These are phyloP conservation scores for Dasypus novemcinctus DNA, from an alignment of 2,113 vertebrate species.

Conservation along the genomic window DNA sequence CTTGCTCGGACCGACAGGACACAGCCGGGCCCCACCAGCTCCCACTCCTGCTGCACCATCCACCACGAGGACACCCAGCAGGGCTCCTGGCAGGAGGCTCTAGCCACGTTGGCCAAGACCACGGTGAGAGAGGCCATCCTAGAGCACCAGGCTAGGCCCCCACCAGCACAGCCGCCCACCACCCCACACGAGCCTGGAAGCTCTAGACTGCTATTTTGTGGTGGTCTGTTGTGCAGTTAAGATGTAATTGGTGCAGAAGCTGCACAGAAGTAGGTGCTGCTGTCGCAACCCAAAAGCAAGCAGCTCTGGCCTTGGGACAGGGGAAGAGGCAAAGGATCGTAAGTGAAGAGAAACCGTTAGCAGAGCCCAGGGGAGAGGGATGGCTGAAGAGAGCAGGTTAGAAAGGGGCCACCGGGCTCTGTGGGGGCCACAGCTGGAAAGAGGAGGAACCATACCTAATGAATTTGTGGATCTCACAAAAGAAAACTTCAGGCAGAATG, in stretches of 20 bases:
- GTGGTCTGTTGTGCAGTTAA: neutral
- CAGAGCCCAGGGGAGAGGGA: no score
- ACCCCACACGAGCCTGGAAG: neutral
- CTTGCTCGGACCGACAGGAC: neutral
- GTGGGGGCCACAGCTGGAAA: no score
- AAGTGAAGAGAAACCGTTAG: neutral
- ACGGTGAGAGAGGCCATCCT: neutral
- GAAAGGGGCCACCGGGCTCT: no score
- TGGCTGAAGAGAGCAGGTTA: no score
- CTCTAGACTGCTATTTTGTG: no score
- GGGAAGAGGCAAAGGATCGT: neutral
- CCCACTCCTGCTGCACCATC: neutral
- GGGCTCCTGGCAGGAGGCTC: neutral
- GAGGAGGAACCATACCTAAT: no score
- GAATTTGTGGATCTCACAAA: no score
- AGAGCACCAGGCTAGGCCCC: neutral
- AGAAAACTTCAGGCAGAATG: no score
- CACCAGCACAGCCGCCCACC: neutral
- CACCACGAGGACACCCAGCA: neutral
- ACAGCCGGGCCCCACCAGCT: neutral
- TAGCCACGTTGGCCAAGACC: no score
- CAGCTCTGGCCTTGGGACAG: neutral
- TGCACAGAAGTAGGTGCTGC: no score
- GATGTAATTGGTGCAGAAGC: neutral
- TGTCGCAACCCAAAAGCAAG: neutral